Evolutionary conservation across 2,888 invertebrate genomes (phyloP).

Genomic region (Lymantria dispar): DNA sequence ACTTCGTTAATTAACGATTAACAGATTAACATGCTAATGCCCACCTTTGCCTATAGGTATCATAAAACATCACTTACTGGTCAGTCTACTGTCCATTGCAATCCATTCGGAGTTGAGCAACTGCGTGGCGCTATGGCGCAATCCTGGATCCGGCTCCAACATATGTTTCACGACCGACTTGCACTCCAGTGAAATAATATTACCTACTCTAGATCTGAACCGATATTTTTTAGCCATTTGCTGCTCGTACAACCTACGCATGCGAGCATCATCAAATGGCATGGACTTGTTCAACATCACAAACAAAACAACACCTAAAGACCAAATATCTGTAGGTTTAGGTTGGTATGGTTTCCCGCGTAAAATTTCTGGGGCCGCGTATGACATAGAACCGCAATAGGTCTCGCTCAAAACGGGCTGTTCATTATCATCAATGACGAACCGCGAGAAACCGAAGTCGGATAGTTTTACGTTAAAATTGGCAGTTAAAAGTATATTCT

Average conservation of each 20-base stretch:
- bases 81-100: slow-evolving; percentile 85
- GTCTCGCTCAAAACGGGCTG: slow-evolving; percentile 85
- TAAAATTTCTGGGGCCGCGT: slow-evolving; percentile 93
- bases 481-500: slow-evolving; percentile 87
- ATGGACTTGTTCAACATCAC: slow-evolving; percentile 92
- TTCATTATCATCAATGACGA: slow-evolving; percentile 61
- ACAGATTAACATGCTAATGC: too few relatives aligned
- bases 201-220: slow-evolving; percentile 83
- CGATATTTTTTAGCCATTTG: slow-evolving; percentile 85
- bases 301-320: slow-evolving; percentile 89
- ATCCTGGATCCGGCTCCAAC: slow-evolving; percentile 86
- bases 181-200: slow-evolving; percentile 80
- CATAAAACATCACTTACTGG: slow-evolving; percentile 50
- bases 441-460: slow-evolving; percentile 90
- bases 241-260: slow-evolving; percentile 86
- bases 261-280: slow-evolving; percentile 91
- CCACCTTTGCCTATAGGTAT: too few relatives aligned
- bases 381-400: slow-evolving; percentile 93
- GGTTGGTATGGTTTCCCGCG: slow-evolving; percentile 88
- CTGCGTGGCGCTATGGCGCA: slow-evolving; percentile 82
- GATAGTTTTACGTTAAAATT: slow-evolving; percentile 90
- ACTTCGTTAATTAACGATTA: too few relatives aligned
- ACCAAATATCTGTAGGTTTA: slow-evolving; percentile 90
- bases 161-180: slow-evolving; percentile 84
- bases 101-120: slow-evolving; percentile 85